A percentile compares a stretch with the other conserved stretches of the same genome.
phyloP scores from a whole-genome alignment of 2,888 invertebrate species.

The Orthonevra nobilis region DNA sequence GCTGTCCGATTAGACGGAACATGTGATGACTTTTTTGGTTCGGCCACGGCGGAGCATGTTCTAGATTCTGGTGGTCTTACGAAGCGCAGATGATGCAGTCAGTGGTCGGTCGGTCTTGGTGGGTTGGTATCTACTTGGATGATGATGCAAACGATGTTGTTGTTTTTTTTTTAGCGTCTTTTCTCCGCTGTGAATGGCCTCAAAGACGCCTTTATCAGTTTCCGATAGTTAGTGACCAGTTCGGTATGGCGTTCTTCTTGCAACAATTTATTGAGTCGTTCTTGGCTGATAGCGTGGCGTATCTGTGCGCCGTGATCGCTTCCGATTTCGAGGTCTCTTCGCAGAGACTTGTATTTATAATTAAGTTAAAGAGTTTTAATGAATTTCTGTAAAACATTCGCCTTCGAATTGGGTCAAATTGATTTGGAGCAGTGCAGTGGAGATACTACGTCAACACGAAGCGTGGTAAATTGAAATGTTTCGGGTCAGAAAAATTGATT shows the following conservation, averaged over 20 bases:
- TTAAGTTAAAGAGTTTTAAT: conserved; percentile 60
- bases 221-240: conserved; percentile 31
- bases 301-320: conserved; percentile 58
- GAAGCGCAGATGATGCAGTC: conserved; percentile 21
- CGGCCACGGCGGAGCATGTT: conserved; percentile 21
- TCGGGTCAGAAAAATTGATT: conserved; percentile 34
- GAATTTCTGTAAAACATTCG: conserved; percentile 38
- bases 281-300: conserved; percentile 27
- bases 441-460: neutral
- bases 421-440: conserved; percentile 43
- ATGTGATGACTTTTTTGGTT: conserved; percentile 31
- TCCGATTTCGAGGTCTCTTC: conserved; percentile 30
- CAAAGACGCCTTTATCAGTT: conserved; percentile 49
- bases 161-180: too few relatives aligned
- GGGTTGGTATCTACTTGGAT: conserved; percentile 24
- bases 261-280: conserved; percentile 23
- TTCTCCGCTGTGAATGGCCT: conserved; percentile 37
- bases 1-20: conserved; percentile 38
- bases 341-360: conserved; percentile 19
- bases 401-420: conserved; percentile 56
- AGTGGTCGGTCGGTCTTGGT: too few relatives aligned
- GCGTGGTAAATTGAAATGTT: conserved; percentile 35
- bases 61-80: conserved; percentile 24
- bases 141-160: conserved; percentile 16
- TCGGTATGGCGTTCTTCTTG: conserved; percentile 2